Evolutionary conservation across 2,888 invertebrate genomes (phyloP), one percentile per base, ranked within the genome.

Genomic region (Smittia aterrima): DNA sequence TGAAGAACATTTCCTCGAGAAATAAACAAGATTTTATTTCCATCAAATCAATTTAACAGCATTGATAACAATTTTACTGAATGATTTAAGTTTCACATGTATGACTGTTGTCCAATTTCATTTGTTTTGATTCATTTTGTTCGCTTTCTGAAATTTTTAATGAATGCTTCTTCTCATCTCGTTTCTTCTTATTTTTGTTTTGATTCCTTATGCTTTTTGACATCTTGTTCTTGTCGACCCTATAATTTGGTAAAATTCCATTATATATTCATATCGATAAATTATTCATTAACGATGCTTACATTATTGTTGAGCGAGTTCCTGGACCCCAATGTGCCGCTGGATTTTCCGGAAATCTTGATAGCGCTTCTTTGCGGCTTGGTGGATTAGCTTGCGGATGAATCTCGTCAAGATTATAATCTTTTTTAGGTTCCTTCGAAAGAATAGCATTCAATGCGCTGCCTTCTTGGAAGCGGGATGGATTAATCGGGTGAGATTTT

Each of bases 291-390:
- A n/a, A n/a, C n/a, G n/a, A n/a, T n/a, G 38, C 87, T 84, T 82
- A 92, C 92, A 92, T 93, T 18, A 91, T 88, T 20, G 87, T 89
- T 0, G 93, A 89, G 77, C 90, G 86, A 0, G 91, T 88, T 66
- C 96, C 96, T 0, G 98, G 97, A 0, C 98, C 97, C 97, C 97
- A 98, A 82, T 90, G 85, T 0, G 90, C 88, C 27, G 89, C 84
- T 0, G 97, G 97, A 84, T 98, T 98, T 77, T 86, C 86, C 81
- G 95, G 96, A 83, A 92, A 96, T 53, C 98, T 85, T 0, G 92
- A 84, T 22, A 92, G 83, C 0, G 91, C 89, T 73, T 87, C 85
- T 77, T 87, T 86, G 4, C 92, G 86, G 32, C 95, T 96, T 66
- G 83, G 81, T 0, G 96, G 96, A 83, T 95, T 93, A 0, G 96